Conservation (phyloP, 2,797 vertebrate species). For the Hippoglossus hippoglossus region DNA sequence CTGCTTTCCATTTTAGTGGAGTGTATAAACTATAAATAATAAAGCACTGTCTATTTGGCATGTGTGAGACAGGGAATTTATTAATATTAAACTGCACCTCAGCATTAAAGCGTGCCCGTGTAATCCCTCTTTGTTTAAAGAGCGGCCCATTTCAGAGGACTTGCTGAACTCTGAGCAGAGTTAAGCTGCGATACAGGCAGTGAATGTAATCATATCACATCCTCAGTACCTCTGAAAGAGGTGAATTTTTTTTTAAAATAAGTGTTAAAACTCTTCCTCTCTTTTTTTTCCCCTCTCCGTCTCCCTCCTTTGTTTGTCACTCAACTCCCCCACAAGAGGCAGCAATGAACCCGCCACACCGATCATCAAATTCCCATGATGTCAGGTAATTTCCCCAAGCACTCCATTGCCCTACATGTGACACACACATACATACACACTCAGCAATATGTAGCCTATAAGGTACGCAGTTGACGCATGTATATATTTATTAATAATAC, state of each 20-base stretch:
- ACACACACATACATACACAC: not conserved
- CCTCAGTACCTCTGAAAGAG: constrained; percentile 22
- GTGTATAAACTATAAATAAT: constrained; percentile 29
- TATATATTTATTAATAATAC: constrained; percentile 39
- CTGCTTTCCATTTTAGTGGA: constrained; percentile 26
- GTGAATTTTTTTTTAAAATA: constrained; percentile 19
- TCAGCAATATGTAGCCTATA: too few species aligned
- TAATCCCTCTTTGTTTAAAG: constrained; percentile 38
- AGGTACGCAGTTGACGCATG: not conserved
- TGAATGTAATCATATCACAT: constrained; percentile 39
- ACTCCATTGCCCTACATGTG: constrained; percentile 22
- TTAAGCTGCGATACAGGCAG: not conserved
- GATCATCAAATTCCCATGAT: constrained; percentile 74
- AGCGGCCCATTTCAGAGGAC: constrained; percentile 22
- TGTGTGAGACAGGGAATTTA: constrained; percentile 1
- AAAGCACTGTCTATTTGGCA: not conserved
- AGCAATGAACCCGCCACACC: constrained; percentile 77
- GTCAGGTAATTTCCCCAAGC: constrained; percentile 79
- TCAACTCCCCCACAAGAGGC: constrained; percentile 63
- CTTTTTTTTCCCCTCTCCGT: not conserved
- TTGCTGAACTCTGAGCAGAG: not conserved
- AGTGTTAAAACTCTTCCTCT: constrained; percentile 28
- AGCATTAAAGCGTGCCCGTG: constrained; percentile 16
- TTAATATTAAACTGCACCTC: constrained; percentile 24
- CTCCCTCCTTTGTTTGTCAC: constrained; percentile 1